A percentile compares a stretch with the other conserved stretches of the same genome.
phyloP scores from a whole-genome alignment of 2,888 invertebrate genomes.

The Heliconius ismenius region DNA sequence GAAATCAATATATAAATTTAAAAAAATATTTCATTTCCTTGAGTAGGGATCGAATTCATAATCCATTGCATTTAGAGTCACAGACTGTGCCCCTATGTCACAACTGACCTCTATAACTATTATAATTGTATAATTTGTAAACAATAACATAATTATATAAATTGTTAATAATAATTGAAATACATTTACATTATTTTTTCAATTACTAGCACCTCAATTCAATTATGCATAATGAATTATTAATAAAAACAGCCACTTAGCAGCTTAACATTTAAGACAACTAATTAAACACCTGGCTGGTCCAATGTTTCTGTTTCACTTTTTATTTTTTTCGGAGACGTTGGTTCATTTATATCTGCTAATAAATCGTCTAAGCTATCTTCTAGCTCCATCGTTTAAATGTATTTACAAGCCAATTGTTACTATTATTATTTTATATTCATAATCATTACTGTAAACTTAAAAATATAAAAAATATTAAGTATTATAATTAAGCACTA shows the following conservation, averaged over 20 bases:
- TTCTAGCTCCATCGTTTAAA: conserved; percentile 66
- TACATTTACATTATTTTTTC: not conserved
- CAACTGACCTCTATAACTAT: too few species aligned
- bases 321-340: conserved; percentile 68
- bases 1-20: too few species aligned
- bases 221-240: not conserved
- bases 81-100: too few species aligned
- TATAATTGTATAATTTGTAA: too few species aligned
- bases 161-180: too few species aligned
- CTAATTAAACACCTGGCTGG: conserved; percentile 55
- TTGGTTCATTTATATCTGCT: conserved; percentile 72
- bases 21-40: too few species aligned
- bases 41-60: too few species aligned
- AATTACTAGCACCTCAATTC: not conserved
- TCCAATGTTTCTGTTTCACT: conserved; percentile 48
- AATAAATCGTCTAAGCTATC: conserved; percentile 75
- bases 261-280: not conserved
- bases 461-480: not conserved
- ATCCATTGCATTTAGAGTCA: too few species aligned
- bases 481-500: not conserved
- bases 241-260: not conserved
- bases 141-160: too few species aligned
- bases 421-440: not conserved
- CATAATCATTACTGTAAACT: not conserved
- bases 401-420: not conserved